A percentile compares a stretch with the other conserved stretches of the same genome.
These are phyloP conservation scores for Eurosta solidaginis DNA, from an alignment of 1,140 invertebrate genomes.

Conservation along the genomic window DNA sequence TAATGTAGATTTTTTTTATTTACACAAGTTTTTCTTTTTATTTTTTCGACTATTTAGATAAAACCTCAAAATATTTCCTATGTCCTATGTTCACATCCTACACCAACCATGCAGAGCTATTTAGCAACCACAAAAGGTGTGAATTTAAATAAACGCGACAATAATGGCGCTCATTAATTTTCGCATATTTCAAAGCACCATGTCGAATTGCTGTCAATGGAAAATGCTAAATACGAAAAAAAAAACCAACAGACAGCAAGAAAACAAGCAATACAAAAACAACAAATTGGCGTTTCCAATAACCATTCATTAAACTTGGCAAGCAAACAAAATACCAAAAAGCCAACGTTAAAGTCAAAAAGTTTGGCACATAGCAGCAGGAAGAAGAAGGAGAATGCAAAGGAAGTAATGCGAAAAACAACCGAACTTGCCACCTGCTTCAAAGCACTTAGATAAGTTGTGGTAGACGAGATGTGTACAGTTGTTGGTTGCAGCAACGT, in stretches of 20 bases:
- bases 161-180: conserved; percentile 21
- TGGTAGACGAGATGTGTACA: neutral
- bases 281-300: conserved; percentile 2
- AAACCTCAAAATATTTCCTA: no score
- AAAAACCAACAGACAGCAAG: neutral
- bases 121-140: conserved; percentile 7
- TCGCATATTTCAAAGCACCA: conserved; percentile 13
- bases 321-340: conserved; percentile 13
- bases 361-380: neutral
- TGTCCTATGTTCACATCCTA: no score
- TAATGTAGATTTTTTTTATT: no score
- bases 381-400: neutral
- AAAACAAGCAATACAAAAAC: neutral
- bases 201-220: neutral
- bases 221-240: neutral
- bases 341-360: neutral
- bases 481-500: neutral
- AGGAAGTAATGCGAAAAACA: neutral
- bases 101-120: no score
- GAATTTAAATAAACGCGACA: neutral
- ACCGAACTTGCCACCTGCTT: neutral
- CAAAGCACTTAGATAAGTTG: neutral
- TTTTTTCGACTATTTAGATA: no score
- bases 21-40: no score
- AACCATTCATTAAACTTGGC: conserved; percentile 27